Evolutionary conservation across 2,888 invertebrate genomes (phyloP).

Genomic region (Drosophila monieri): DNA sequence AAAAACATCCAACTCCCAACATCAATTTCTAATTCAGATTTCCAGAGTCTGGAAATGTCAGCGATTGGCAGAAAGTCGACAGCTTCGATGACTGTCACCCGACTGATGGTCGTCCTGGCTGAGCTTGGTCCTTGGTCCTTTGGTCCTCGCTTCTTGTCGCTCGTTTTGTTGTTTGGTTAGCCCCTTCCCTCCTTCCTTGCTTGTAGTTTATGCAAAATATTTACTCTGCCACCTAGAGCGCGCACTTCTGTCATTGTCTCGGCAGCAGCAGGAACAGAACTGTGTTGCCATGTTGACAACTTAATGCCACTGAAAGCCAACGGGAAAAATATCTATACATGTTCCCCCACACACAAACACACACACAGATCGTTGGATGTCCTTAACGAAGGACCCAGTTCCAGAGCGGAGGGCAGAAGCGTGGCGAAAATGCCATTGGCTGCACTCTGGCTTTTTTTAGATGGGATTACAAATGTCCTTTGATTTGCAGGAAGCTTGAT

Average conservation of each 20-base stretch:
- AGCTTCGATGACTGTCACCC: constrained; percentile 37
- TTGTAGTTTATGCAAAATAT: constrained; percentile 44
- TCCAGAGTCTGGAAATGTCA: constrained; percentile 10
- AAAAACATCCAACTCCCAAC: too few relatives aligned
- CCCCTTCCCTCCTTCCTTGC: background rate
- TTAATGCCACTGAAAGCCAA: constrained; percentile 17
- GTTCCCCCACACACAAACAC: background rate
- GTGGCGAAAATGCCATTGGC: background rate
- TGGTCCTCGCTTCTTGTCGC: background rate
- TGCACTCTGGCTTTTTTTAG: constrained; percentile 5
- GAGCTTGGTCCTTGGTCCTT: too few relatives aligned
- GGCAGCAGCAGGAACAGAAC: background rate
- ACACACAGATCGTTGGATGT: constrained; percentile 2
- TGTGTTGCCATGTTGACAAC: constrained; percentile 35
- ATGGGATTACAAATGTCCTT: constrained; percentile 5
- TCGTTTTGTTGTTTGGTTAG: background rate
- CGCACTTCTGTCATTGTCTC: constrained; percentile 13
- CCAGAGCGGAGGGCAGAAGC: background rate
- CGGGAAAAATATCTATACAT: background rate
- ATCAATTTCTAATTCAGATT: too few relatives aligned
- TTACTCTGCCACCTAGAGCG: constrained; percentile 4
- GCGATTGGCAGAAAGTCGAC: constrained; percentile 41
- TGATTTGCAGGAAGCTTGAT: background rate
- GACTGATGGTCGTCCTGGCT: background rate
- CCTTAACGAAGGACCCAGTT: background rate